Evolutionary conservation across 2,113 vertebrate species (phyloP).

Genomic region (Solea senegalensis): DNA sequence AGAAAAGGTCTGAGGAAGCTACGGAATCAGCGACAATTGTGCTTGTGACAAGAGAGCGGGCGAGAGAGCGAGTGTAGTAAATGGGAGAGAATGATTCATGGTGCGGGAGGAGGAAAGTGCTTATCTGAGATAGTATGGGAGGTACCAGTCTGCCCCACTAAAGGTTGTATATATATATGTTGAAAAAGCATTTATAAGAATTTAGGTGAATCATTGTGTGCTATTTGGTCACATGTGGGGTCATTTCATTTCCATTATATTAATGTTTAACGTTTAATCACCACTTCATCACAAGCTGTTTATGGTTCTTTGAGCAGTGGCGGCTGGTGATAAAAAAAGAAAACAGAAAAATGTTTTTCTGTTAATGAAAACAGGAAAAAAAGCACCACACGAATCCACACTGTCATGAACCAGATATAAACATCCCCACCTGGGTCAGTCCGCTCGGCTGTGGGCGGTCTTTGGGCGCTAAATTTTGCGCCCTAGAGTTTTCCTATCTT

Average conservation of each 20-base stretch:
- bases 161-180: conserved; percentile 47
- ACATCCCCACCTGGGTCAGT: too few species aligned
- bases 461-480: too few species aligned
- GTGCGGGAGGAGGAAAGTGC: conserved; percentile 48
- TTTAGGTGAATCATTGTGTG: conserved; percentile 42
- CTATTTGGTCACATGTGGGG: conserved; percentile 24
- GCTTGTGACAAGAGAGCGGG: conserved; percentile 21
- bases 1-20: conserved; percentile 12
- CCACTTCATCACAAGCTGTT: conserved; percentile 1
- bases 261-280: neutral
- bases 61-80: conserved; percentile 22
- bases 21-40: conserved; percentile 6
- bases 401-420: too few species aligned
- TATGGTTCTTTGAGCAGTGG: neutral
- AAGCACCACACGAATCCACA: too few species aligned
- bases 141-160: conserved; percentile 20
- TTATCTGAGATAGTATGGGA: conserved; percentile 51
- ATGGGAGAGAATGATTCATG: conserved; percentile 52
- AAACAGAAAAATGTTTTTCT: too few species aligned
- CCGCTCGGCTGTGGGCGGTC: too few species aligned
- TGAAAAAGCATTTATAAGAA: conserved; percentile 32
- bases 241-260: conserved; percentile 2
- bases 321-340: too few species aligned
- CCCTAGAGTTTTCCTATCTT: too few species aligned
- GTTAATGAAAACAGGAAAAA: too few species aligned